A percentile compares a stretch with the other conserved stretches of the same genome.
Conservation (phyloP, 2,797 vertebrate species). For the Sebastes melanostomus region DNA sequence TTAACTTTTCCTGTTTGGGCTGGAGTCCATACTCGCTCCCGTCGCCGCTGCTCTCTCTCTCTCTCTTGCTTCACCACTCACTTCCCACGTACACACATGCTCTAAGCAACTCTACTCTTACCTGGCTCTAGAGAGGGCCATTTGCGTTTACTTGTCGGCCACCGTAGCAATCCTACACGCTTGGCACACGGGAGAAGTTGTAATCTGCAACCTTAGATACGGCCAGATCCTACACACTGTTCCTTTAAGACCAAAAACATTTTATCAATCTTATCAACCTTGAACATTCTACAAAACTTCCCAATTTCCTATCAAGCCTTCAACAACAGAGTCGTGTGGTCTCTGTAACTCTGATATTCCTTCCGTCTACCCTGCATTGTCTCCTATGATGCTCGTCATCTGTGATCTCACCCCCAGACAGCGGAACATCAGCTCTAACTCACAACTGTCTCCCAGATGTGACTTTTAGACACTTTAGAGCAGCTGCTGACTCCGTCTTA, state of each 20-base stretch:
- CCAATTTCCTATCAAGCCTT: background rate
- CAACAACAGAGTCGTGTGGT: background rate
- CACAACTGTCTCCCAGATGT: background rate
- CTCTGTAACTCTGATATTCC: background rate
- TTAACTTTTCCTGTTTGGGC: background rate
- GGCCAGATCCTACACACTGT: no score
- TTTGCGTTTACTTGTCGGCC: no score
- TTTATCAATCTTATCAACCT: background rate
- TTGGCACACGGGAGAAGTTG: no score
- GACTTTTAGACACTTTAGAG: background rate
- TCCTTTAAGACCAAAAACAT: background rate
- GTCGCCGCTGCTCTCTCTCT: no score
- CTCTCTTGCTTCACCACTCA: no score
- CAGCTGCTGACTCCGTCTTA: background rate
- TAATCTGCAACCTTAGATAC: no score
- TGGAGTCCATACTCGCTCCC: no score
- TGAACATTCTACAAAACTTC: background rate
- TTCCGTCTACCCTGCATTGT: background rate
- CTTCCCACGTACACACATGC: no score
- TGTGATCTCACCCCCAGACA: background rate
- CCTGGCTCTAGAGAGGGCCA: no score
- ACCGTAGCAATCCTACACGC: no score
- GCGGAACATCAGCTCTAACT: background rate
- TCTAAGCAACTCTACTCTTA: no score
- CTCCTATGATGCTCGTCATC: background rate